Percentiles rank a stretch among this genome's conserved stretches.
Conservation (phyloP, 1,140 invertebrate genomes). For the Colletes latitarsis region DNA sequence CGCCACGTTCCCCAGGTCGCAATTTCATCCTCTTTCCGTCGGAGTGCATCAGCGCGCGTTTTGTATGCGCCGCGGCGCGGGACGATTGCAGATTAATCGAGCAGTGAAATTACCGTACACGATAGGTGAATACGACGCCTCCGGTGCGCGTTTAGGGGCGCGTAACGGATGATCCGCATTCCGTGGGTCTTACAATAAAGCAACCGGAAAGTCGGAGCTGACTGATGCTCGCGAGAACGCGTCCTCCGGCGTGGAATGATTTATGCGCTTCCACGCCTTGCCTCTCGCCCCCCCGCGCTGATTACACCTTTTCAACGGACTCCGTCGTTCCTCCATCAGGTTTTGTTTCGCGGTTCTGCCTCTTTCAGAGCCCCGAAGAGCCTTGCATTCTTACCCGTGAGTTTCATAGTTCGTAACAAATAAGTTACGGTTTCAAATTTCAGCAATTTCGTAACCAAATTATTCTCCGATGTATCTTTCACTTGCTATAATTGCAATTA, state of each 20-base stretch:
- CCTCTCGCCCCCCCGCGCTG: not conserved
- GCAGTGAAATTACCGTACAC: constrained; percentile 15
- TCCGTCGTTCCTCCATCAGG: too few species aligned
- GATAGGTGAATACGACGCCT: not conserved
- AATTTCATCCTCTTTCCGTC: not conserved
- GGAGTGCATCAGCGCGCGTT: not conserved
- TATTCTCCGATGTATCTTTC: too few species aligned
- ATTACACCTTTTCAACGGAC: constrained; percentile 12
- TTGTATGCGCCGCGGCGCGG: constrained; percentile 9
- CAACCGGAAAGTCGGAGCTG: constrained; percentile 16
- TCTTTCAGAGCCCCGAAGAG: too few species aligned
- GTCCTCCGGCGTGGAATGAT: constrained; percentile 32
- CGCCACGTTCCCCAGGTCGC: not conserved
- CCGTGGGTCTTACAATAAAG: constrained; percentile 25
- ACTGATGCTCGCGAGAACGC: constrained; percentile 23
- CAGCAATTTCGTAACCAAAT: too few species aligned
- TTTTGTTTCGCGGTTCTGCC: not conserved
- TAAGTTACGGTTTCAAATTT: too few species aligned
- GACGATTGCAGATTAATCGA: constrained; percentile 41
- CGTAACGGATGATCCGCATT: constrained; percentile 36
- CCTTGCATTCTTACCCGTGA: too few species aligned
- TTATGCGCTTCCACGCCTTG: constrained; percentile 30
- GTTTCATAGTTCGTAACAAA: too few species aligned
- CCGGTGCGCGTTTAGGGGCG: constrained; percentile 1
- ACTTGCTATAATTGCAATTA: too few species aligned